Percentiles rank a stretch among this genome's conserved stretches.
These are phyloP conservation scores for Sinohyriopsis cumingii DNA, from an alignment of 2,888 invertebrate species.

Conservation along the genomic window DNA sequence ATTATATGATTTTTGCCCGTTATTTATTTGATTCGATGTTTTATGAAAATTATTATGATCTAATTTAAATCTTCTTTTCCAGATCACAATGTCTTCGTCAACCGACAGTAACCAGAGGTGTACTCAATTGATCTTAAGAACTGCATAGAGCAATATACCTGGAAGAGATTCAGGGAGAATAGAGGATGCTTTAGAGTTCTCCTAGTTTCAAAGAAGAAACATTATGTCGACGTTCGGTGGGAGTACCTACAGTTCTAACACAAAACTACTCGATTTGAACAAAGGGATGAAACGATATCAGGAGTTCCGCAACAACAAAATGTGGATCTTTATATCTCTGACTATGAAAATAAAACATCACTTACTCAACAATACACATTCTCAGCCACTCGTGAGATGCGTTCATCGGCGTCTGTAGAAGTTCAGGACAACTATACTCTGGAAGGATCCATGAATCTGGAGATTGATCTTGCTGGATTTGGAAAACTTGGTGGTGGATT, in stretches of 20 bases:
- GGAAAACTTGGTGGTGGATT: slow-evolving; percentile 38
- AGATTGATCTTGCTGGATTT: slow-evolving; percentile 35
- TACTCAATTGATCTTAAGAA: slow-evolving; percentile 37
- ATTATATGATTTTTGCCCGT: too few species aligned
- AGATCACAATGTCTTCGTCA: too few species aligned
- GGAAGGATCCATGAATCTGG: slow-evolving; percentile 38
- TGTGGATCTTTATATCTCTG: slow-evolving; percentile 35
- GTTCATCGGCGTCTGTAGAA: slow-evolving; percentile 34
- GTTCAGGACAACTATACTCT: slow-evolving; percentile 44
- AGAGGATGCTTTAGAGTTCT: slow-evolving; percentile 15
- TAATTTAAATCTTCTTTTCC: too few species aligned
- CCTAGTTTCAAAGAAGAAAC: slow-evolving; percentile 26
- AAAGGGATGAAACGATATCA: slow-evolving; percentile 5
- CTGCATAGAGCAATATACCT: slow-evolving; percentile 37
- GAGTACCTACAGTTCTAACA: slow-evolving; percentile 42
- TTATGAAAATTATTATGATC: too few species aligned
- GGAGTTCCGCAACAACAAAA: slow-evolving; percentile 16
- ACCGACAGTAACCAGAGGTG: not conserved
- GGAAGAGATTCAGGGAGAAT: slow-evolving; percentile 27
- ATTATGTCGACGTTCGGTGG: slow-evolving; percentile 44
- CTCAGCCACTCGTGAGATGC: slow-evolving; percentile 31
- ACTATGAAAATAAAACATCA: slow-evolving; percentile 41
- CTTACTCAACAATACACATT: slow-evolving; percentile 39
- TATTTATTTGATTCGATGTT: too few species aligned
- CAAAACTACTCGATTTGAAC: slow-evolving; percentile 25